These are phyloP conservation scores for Epinephelus moara DNA, from an alignment of 2,113 vertebrate genomes.

Conservation along the genomic window DNA sequence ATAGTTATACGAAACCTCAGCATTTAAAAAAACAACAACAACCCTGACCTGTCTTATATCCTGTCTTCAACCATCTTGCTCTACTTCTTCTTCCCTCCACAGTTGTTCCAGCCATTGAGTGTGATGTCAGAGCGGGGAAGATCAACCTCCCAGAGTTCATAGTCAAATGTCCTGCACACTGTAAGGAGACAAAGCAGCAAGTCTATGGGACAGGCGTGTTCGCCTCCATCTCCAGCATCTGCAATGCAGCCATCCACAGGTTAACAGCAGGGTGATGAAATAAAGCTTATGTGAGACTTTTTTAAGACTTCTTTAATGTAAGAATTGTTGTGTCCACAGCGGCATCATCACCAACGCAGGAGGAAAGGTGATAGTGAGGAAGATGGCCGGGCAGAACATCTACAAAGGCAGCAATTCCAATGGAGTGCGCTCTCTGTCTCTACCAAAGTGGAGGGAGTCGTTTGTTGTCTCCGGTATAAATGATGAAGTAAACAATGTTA, in stretches of 20 bases:
- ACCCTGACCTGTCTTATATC: not conserved
- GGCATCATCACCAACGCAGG: conserved; percentile 92
- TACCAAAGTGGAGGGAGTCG: conserved; percentile 96
- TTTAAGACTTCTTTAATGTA: not conserved
- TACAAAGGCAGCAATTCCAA: conserved; percentile 93
- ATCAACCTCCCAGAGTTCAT: conserved; percentile 94
- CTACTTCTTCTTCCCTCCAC: conserved; percentile 32
- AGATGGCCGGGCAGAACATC: conserved; percentile 90
- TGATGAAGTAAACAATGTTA: not conserved
- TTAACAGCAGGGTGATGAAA: conserved; percentile 55
- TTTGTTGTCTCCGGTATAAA: conserved; percentile 92
- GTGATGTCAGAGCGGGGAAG: conserved; percentile 93
- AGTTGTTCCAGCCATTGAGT: conserved; percentile 93
- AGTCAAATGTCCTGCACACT: conserved; percentile 92
- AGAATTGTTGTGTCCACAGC: conserved; percentile 77
- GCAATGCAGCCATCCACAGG: conserved; percentile 96
- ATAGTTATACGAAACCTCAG: not conserved
- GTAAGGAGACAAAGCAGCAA: conserved; percentile 90
- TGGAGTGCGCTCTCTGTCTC: conserved; percentile 90
- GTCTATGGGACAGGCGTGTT: conserved; percentile 94
- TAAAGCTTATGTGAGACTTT: not conserved
- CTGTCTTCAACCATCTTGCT: not conserved
- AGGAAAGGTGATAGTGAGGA: conserved; percentile 94
- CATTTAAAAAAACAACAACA: not conserved
- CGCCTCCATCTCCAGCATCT: conserved; percentile 98